Evolutionary conservation across 2,113 vertebrate species (phyloP), one percentile per base, ranked within the genome.

Genomic region (Hippocampus abdominalis): DNA sequence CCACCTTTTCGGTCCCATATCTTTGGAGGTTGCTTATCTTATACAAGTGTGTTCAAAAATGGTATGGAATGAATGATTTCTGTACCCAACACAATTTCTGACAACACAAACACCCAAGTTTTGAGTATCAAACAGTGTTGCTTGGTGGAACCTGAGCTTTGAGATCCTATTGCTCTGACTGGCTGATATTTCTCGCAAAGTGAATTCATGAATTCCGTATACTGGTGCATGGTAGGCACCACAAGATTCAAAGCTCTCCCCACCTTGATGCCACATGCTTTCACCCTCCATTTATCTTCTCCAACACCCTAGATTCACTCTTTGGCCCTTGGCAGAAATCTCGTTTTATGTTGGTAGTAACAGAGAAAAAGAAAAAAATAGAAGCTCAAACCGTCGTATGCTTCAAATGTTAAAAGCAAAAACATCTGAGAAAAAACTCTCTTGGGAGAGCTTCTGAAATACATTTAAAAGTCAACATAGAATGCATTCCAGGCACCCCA

Each of bases 121-220:
- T 54, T 54, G 21, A 54, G 12, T 13, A 1, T 3, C 53, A 56
- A 25, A 15, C 27, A 18, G 57, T 59, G 32, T 29, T 32, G 27
- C 57, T 60, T 60, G 27, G 57, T 60, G 15, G 27, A 32, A 59
- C 15, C 25, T 59, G 25, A 6, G 27, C 27, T 60, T 60, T 60
- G 16, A 60, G 16, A 20, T 32, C 16, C 57, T 20, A 60, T 15
- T 18, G 23, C 27, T 48, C 25, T 29, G 42, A 13, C 44, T 29
- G 8, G 49, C 65, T 16, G 39, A 81, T 80, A 75, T 40, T 13
- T 32, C 16, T 66, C 18, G 75, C 75, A 84, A 64, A 86, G 76
- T 81, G 75, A 85, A 86, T 60, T 85, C 81, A 78, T 49, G n/a
- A 76, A 83, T 77, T 81, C 2, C 69, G 78, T 80, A 73, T 53